Conservation (phyloP, 2,888 invertebrate species). For the Scaptomyza tumidula region DNA sequence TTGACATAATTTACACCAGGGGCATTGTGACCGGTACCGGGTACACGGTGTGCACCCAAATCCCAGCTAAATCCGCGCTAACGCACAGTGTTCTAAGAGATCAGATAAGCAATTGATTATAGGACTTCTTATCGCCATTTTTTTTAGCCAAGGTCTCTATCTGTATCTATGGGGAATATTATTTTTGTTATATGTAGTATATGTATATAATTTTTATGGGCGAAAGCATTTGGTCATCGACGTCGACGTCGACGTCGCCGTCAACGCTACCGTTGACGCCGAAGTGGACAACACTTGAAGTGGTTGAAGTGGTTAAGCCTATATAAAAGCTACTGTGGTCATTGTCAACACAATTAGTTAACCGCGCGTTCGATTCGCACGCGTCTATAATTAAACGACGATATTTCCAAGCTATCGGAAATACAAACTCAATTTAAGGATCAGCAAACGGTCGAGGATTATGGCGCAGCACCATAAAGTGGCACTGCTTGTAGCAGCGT, state of each 20-base stretch:
- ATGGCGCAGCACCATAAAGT: slow-evolving; percentile 42
- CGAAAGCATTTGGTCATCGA: slow-evolving; percentile 27
- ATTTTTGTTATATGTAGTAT: slow-evolving; percentile 29
- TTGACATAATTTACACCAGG: slow-evolving; percentile 47
- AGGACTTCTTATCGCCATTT: slow-evolving; percentile 46
- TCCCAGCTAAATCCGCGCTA: slow-evolving; percentile 42
- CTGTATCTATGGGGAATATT: slow-evolving; percentile 22
- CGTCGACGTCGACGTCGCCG: slow-evolving; percentile 1
- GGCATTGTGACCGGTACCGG: neutral
- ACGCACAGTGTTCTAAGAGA: slow-evolving; percentile 5
- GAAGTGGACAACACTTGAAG: slow-evolving; percentile 30
- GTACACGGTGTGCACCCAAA: slow-evolving; percentile 16
- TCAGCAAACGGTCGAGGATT: slow-evolving; percentile 15
- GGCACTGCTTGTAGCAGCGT: slow-evolving; percentile 28
- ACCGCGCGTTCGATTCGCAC: slow-evolving; percentile 31
- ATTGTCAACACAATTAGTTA: slow-evolving; percentile 49
- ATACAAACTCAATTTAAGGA: neutral
- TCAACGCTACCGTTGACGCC: slow-evolving; percentile 9
- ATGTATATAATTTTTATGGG: slow-evolving; percentile 25
- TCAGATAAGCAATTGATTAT: slow-evolving; percentile 47
- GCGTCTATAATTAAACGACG: slow-evolving; percentile 14
- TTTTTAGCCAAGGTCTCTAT: slow-evolving; percentile 26
- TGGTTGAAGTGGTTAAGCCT: slow-evolving; percentile 40
- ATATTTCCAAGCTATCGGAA: neutral
- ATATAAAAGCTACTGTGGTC: slow-evolving; percentile 58